Conservation (phyloP, 2,113 vertebrate species). For the Choloepus hoffmanni region DNA sequence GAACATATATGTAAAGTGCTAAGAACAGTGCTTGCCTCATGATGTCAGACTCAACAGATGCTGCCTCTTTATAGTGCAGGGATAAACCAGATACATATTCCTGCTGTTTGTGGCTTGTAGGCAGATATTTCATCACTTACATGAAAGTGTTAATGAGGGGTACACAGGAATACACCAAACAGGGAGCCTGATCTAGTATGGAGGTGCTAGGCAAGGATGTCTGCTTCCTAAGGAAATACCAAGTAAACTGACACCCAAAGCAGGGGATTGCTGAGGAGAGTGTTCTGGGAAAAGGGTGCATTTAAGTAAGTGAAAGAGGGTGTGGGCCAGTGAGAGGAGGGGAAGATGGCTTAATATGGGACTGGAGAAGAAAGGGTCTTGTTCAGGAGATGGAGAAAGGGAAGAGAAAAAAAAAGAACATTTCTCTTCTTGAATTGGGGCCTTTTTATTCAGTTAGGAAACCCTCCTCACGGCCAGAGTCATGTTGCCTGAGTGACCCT, state of each 20-base stretch:
- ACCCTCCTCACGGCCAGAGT: not conserved
- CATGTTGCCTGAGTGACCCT: not conserved
- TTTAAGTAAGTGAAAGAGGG: not conserved
- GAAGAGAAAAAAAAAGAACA: not conserved
- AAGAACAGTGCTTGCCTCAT: not conserved
- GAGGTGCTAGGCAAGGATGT: not conserved
- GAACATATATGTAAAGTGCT: not conserved
- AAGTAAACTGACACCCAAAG: rapidly evolving
- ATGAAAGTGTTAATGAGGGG: not conserved
- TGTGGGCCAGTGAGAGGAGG: not conserved
- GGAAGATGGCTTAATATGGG: not conserved
- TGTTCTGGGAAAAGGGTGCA: rapidly evolving
- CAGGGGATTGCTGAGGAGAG: not conserved
- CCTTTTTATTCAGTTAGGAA: not conserved
- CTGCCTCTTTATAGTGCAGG: not conserved
- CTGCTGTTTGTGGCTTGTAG: not conserved
- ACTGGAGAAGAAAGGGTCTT: not conserved
- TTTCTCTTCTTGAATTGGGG: not conserved
- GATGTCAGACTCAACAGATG: not conserved
- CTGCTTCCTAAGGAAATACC: not conserved
- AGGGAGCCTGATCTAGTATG: not conserved
- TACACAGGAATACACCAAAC: not conserved
- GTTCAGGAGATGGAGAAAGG: not conserved
- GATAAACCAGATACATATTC: constrained; percentile 27
- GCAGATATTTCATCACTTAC: not conserved